Base-by-base conservation (phyloP, 2,797 vertebrate species). In the Botia kubotai region DNA sequence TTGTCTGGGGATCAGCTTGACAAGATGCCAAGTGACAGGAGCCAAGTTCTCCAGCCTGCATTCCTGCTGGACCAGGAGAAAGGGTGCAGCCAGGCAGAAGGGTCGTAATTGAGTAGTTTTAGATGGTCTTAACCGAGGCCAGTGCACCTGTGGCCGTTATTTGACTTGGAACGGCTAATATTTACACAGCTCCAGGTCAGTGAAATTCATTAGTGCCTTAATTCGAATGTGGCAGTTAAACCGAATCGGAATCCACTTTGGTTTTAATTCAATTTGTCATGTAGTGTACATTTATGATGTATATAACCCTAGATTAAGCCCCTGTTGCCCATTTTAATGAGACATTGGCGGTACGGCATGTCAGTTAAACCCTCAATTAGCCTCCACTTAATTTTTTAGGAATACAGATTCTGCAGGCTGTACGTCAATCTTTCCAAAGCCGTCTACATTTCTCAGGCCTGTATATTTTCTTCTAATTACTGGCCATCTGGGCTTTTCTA, bases 1-100 rank as follows among this genome's bases (percentile, higher is more conserved):
- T 95, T 95, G 94, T 95, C 93, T 91, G 87, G 87, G 92, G 92
- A 94, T 93, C 93, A 89, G 91, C 91, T 94, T 95, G 95, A 95
- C 92, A 85, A 93, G 92, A 94, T 94, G 94, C 94, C 94, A 94
- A 91, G 89, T 85, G 93, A 93, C 93, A 92, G 91, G 93, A 94
- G 92, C 92, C 93, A 94, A 94, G 92, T 93, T 93, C 91, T 87
- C 88, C 90, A 88, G 88, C 90, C 93, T 58, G 85, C 92, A 92
- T 93, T 94, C 93, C 93, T 93, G 89, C 89, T 91, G 89, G 86
- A 91, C 86, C 86, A 86, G 89, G 87, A 93, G 92, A 95, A 94
- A 92, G 88, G 92, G 89, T 85, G 90, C 93, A 93, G 91, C 92
- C 93, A 93, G 91, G 93, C 94, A 93, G 93, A 95, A 94, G 92